A percentile compares a stretch with the other conserved stretches of the same genome.
phyloP scores from a whole-genome alignment of 2,888 invertebrate genomes.

The Syritta pipiens region DNA sequence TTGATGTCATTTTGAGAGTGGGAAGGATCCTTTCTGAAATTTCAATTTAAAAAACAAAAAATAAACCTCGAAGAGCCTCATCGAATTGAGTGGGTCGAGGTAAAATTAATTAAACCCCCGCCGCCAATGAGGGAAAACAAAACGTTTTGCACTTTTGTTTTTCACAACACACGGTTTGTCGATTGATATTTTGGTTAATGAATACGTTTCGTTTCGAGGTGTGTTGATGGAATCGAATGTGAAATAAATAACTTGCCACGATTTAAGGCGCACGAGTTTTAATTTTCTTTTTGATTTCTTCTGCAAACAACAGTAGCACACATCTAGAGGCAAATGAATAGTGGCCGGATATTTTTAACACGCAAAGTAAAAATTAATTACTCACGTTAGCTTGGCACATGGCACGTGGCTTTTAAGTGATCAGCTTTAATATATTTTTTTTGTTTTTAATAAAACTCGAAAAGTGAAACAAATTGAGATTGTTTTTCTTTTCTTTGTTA shows the following conservation, averaged over 20 bases:
- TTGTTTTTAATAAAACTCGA: neutral
- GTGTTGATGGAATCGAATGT: constrained; percentile 1
- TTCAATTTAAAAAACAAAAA: no score
- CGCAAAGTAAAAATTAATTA: constrained; percentile 2
- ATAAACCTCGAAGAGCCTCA: no score
- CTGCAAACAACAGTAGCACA: no score
- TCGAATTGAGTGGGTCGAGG: constrained; percentile 22
- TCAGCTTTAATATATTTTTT: neutral
- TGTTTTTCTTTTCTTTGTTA: no score
- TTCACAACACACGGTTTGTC: neutral
- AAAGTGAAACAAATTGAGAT: no score
- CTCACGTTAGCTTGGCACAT: neutral
- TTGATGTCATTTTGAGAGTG: no score
- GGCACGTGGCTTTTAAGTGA: constrained; percentile 2
- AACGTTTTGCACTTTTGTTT: no score
- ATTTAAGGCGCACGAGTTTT: neutral
- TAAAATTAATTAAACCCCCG: constrained; percentile 34
- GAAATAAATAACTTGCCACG: neutral
- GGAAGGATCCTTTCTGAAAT: no score
- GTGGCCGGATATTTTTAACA: neutral
- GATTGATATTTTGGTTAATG: constrained; percentile 24
- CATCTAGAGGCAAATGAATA: no score
- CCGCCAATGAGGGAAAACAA: constrained; percentile 2
- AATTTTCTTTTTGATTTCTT: no score
- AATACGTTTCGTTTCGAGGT: neutral